phyloP scores from a whole-genome alignment of 2,797 vertebrate species.

The Holocentrus rufus region DNA sequence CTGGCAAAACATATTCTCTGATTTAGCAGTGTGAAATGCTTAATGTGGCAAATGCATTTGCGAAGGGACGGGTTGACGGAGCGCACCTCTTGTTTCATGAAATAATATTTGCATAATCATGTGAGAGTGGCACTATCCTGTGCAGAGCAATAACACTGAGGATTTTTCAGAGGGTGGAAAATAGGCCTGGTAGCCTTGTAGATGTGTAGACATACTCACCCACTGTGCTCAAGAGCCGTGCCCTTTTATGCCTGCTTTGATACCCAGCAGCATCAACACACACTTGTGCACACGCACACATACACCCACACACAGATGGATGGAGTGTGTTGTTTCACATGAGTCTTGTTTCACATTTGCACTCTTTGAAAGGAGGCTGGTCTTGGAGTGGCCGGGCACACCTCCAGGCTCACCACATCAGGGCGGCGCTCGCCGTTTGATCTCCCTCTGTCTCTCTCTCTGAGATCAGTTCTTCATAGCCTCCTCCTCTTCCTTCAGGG shows the following conservation, averaged over 20 bases:
- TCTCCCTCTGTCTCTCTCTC: constrained; percentile 26
- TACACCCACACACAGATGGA: not conserved
- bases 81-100: constrained; percentile 47
- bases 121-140: constrained; percentile 30
- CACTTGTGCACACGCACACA: not conserved
- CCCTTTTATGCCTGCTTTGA: constrained; percentile 7
- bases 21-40: constrained; percentile 37
- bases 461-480: constrained; percentile 44
- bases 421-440: constrained; percentile 45
- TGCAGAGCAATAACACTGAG: constrained; percentile 28
- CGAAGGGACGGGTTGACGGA: not conserved
- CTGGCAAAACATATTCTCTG: constrained; percentile 19
- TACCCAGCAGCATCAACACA: not conserved
- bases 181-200: not conserved
- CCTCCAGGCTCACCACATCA: constrained; percentile 46
- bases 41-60: constrained; percentile 43
- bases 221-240: not conserved
- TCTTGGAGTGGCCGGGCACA: constrained; percentile 8
- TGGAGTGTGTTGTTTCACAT: not conserved
- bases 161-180: constrained; percentile 17
- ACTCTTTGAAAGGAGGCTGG: constrained; percentile 1
- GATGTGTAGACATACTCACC: not conserved
- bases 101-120: constrained; percentile 59
- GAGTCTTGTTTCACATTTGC: constrained; percentile 12
- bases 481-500: constrained; percentile 43